Evolutionary conservation across 2,113 vertebrate genomes (phyloP), one percentile per base, ranked within the genome.

Genomic region (Stictonetta naevosa): DNA sequence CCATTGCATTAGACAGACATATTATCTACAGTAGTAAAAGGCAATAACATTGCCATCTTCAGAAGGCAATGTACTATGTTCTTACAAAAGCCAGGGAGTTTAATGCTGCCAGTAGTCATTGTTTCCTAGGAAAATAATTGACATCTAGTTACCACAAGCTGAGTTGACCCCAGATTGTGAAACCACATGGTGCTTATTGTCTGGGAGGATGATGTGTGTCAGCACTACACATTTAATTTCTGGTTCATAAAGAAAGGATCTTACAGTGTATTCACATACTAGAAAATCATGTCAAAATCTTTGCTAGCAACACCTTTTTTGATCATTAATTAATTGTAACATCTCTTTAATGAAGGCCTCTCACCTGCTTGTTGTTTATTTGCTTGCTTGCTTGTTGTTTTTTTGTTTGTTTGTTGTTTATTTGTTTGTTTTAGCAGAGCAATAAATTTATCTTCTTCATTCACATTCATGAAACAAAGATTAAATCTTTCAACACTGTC

Each of bases 41-140:
- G 31, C 34, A 83, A 17, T 12, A 42, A 59, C 40, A 21, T 60
- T 89, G 53, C 60, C 52, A 36, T 91, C 63, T 78, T 80, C 79
- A 69, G 73, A 52, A 89, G 34, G 40, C 78, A 83, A 21, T 26
- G 9, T 56, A 40, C 73, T 34, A 8, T 10, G 20, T n/a, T 73
- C 36, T 76, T 38, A 80, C 64, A 81, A 84, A 71, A 81, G 40
- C 26, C 33, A 82, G 16, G 18, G 33, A 76, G 21, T 84, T 90
- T 68, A 85, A 31, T 77, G 58, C 40, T 68, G 84, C 53, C 38
- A 52, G 71, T 25, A 85, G 46, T 52, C 50, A 86, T 87, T 95
- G 60, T 92, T 96, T 87, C 62, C 86, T 83, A 91, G 92, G 71
- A 36, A 92, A 93, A 95, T 95, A 96, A 92, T 52, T 80, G 82